Conservation (phyloP, 2,888 invertebrate species). For the Ennomos fuscantarius region DNA sequence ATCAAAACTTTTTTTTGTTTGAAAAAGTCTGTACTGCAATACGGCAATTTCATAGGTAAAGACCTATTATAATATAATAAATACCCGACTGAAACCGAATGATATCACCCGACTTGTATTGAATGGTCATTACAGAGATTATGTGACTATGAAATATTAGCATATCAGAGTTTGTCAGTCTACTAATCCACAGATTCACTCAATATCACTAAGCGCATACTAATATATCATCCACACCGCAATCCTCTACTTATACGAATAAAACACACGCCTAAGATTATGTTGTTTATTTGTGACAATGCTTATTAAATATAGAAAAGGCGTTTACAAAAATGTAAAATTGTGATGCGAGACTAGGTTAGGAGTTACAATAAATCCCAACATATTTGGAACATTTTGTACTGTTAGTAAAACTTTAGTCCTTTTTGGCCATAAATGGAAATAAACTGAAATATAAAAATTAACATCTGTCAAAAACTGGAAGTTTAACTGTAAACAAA, state of each 20-base stretch:
- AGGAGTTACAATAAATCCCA: constrained; percentile 36
- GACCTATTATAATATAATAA: too few relatives aligned
- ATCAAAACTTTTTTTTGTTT: too few relatives aligned
- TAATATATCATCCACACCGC: too few relatives aligned
- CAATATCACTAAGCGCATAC: too few relatives aligned
- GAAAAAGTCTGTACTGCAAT: too few relatives aligned
- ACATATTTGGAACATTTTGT: constrained; percentile 27
- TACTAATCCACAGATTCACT: too few relatives aligned
- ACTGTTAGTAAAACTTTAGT: constrained; percentile 26
- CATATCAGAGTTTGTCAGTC: too few relatives aligned
- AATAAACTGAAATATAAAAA: constrained; percentile 2
- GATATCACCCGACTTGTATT: too few relatives aligned
- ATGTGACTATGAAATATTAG: too few relatives aligned
- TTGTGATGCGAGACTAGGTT: constrained; percentile 69
- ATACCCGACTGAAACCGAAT: too few relatives aligned
- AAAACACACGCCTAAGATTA: constrained; percentile 64
- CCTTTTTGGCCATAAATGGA: neutral
- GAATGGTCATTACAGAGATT: too few relatives aligned
- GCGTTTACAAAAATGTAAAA: constrained; percentile 68
- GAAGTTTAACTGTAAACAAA: constrained; percentile 11
- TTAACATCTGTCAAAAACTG: constrained; percentile 14
- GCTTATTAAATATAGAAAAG: constrained; percentile 73
- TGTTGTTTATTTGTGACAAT: constrained; percentile 82
- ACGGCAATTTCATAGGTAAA: too few relatives aligned
- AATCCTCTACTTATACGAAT: constrained; percentile 5